phyloP scores from a whole-genome alignment of 2,888 invertebrate species.

The Pristionchus arcanus region DNA sequence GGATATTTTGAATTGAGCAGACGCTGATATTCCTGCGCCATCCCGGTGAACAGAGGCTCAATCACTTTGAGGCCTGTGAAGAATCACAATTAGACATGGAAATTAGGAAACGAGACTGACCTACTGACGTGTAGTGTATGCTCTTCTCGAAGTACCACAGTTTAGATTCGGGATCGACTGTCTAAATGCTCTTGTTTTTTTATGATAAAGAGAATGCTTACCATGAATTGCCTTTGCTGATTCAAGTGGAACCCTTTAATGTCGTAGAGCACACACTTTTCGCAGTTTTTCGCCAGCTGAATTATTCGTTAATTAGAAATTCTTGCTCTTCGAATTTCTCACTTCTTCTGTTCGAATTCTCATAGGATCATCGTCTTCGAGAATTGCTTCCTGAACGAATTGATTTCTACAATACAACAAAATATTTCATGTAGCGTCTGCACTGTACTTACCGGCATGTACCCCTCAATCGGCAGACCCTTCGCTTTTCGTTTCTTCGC shows the following conservation, averaged over 20 bases:
- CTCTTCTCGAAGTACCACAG: not conserved
- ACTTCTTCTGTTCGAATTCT: not conserved
- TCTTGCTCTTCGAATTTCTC: not conserved
- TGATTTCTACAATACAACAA: too few species aligned
- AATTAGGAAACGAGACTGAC: not conserved
- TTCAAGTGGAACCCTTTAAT: not conserved
- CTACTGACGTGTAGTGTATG: not conserved
- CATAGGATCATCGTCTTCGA: not conserved
- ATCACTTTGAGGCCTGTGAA: slow-evolving; percentile 12
- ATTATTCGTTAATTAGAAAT: not conserved
- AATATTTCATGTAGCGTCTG: too few species aligned
- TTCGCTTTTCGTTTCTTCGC: not conserved
- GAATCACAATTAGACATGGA: too few species aligned
- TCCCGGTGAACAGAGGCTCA: not conserved
- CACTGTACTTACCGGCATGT: not conserved
- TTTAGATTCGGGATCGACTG: not conserved
- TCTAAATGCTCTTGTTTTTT: not conserved
- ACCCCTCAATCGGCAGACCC: not conserved
- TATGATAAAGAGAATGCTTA: not conserved
- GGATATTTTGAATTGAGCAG: slow-evolving; percentile 5
- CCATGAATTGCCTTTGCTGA: not conserved
- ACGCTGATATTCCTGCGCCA: not conserved
- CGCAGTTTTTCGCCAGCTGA: slow-evolving; percentile 44
- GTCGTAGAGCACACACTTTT: slow-evolving; percentile 42
- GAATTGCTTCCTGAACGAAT: slow-evolving; percentile 9